These are phyloP conservation scores for Pachymerium ferrugineum DNA, from an alignment of 2,888 invertebrate genomes.

Conservation along the genomic window DNA sequence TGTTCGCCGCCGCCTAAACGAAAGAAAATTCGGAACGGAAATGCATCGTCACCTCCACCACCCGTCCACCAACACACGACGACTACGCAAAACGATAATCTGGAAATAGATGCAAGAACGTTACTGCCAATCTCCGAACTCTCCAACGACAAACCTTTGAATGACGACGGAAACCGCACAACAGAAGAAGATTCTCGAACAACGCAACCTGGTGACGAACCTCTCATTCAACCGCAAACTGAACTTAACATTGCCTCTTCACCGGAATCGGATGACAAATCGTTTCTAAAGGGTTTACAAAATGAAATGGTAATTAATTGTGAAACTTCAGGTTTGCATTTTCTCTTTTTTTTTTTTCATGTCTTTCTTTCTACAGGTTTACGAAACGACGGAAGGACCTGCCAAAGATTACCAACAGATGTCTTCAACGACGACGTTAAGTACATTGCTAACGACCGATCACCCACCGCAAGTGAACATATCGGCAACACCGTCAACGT, in stretches of 20 bases:
- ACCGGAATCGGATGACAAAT: not conserved
- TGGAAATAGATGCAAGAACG: not conserved
- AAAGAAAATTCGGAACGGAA: conserved; percentile 28
- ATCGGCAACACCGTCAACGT: not conserved
- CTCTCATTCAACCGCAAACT: not conserved
- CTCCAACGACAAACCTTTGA: not conserved
- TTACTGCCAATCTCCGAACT: not conserved
- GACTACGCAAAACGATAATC: too few relatives aligned
- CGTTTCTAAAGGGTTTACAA: not conserved
- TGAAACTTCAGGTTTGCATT: too few relatives aligned
- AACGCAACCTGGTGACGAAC: not conserved
- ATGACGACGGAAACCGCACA: not conserved
- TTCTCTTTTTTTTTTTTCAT: too few relatives aligned
- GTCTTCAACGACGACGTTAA: not conserved
- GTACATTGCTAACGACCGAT: not conserved
- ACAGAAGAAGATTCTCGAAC: not conserved
- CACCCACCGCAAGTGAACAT: not conserved
- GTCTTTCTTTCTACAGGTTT: conserved; percentile 7
- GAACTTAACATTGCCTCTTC: not conserved
- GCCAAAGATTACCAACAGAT: conserved; percentile 7
- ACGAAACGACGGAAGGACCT: not conserved
- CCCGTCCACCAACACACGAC: conserved; percentile 7
- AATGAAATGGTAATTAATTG: not conserved
- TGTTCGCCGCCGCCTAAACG: conserved; percentile 31
- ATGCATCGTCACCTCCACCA: not conserved